Evolutionary conservation across 2,113 vertebrate genomes (phyloP).

Genomic region (Bubalus kerabau): DNA sequence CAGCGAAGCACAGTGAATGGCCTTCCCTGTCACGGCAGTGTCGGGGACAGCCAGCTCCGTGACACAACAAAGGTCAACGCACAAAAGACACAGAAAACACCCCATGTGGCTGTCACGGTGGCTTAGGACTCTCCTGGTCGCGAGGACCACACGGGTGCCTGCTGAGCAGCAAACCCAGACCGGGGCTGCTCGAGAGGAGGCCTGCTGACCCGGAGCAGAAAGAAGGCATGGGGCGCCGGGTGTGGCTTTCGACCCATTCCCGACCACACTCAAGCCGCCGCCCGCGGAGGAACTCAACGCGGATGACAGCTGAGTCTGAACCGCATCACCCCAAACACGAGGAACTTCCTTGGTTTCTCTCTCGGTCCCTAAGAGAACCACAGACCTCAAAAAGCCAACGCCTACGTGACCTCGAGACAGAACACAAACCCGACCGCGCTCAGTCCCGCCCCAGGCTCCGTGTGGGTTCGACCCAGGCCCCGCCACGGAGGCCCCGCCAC

Average conservation of each 20-base stretch:
- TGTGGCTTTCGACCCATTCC: neutral
- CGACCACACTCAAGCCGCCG: neutral
- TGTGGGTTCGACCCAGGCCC: neutral
- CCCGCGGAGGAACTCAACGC: neutral
- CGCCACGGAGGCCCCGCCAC: too few relatives aligned
- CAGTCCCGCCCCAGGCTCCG: neutral
- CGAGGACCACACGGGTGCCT: neutral
- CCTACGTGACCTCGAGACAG: neutral
- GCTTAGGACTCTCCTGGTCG: neutral
- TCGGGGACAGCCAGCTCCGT: neutral
- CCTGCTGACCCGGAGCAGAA: neutral
- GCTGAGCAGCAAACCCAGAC: slow-evolving; percentile 3
- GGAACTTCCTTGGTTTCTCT: neutral
- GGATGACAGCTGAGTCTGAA: neutral
- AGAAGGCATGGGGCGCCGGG: neutral
- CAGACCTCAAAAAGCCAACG: neutral
- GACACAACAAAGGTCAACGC: slow-evolving; percentile 21
- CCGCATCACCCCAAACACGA: neutral
- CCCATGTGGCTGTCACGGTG: neutral
- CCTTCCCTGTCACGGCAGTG: neutral
- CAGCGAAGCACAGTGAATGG: neutral
- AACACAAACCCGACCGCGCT: neutral
- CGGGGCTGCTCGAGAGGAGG: neutral
- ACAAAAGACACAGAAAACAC: neutral
- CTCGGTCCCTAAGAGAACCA: neutral